Evolutionary conservation across 2,888 invertebrate genomes (phyloP).

Genomic region (Synanthedon formicaeformis): DNA sequence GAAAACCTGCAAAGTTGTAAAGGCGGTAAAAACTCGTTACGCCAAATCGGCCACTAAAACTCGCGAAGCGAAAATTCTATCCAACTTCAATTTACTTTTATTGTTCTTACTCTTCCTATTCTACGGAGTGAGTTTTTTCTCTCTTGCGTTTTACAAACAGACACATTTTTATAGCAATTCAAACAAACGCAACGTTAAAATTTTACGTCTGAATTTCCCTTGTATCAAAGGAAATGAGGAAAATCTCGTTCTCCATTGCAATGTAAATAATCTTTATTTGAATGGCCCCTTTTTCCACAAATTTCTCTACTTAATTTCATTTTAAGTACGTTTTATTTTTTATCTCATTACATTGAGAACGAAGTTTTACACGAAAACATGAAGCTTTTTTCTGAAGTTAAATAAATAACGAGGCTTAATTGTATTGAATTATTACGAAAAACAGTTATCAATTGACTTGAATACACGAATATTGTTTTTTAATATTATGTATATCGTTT

Average conservation of each 20-base stretch:
- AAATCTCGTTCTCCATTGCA: slow-evolving; percentile 22
- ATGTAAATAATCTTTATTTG: slow-evolving; percentile 36
- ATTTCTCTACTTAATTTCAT: slow-evolving; percentile 7
- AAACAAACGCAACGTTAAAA: slow-evolving; percentile 40
- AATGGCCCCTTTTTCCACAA: slow-evolving; percentile 16
- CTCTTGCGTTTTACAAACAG: slow-evolving; percentile 37
- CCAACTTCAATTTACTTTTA: slow-evolving; percentile 68
- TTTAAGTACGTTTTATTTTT: slow-evolving; percentile 2
- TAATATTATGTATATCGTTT: too few relatives aligned
- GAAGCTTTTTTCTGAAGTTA: background rate
- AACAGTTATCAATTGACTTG: too few relatives aligned
- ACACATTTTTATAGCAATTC: slow-evolving; percentile 51
- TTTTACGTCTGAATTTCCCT: slow-evolving; percentile 34
- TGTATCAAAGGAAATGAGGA: slow-evolving; percentile 35
- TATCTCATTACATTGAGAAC: too few relatives aligned
- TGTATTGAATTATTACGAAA: too few relatives aligned
- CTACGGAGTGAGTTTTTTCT: slow-evolving; percentile 38
- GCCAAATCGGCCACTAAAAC: slow-evolving; percentile 66
- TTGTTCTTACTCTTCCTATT: slow-evolving; percentile 60
- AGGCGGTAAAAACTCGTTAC: slow-evolving; percentile 68
- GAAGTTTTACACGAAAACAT: too few relatives aligned
- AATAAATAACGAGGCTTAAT: background rate
- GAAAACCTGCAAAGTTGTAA: slow-evolving; percentile 56
- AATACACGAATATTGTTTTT: too few relatives aligned
- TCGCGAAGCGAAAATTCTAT: slow-evolving; percentile 68